Conservation (phyloP, 2,797 vertebrate species). For the Pantherophis alleghaniensis region DNA sequence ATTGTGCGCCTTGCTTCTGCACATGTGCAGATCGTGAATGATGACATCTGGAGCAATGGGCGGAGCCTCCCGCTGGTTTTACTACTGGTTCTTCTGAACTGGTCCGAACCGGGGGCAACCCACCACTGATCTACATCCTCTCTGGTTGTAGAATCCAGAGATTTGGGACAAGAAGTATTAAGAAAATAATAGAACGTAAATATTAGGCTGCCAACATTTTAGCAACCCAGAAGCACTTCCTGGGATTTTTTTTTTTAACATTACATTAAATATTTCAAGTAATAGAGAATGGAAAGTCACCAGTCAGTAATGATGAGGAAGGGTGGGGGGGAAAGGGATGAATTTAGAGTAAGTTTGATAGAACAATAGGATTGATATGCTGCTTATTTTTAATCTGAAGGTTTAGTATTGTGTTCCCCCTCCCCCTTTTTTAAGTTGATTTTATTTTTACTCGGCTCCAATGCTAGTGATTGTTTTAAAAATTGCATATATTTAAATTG, state of each 20-base stretch:
- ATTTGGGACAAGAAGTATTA: conserved; percentile 43
- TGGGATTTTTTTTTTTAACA: conserved; percentile 34
- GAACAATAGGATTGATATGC: conserved; percentile 31
- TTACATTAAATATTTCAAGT: background rate
- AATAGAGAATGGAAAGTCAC: conserved; percentile 8
- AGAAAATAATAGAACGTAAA: conserved; percentile 32
- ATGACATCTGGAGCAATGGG: no score
- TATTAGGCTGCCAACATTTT: conserved; percentile 47
- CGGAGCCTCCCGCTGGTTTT: no score
- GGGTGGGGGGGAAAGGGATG: background rate
- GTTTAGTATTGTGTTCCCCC: background rate
- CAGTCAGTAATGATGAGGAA: conserved; percentile 11
- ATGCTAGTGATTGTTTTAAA: conserved; percentile 21
- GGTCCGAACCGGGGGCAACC: no score
- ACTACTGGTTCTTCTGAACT: no score
- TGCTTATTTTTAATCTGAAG: conserved; percentile 39
- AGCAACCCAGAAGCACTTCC: conserved; percentile 52
- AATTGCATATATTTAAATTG: conserved; percentile 22
- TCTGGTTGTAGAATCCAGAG: conserved; percentile 14
- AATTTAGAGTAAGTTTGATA: conserved; percentile 36
- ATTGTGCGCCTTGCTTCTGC: no score
- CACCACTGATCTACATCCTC: background rate
- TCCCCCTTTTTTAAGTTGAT: background rate
- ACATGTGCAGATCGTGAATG: no score
- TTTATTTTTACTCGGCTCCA: conserved; percentile 16